phyloP scores from a whole-genome alignment of 2,888 invertebrate species.

The Leuctra nigra region DNA sequence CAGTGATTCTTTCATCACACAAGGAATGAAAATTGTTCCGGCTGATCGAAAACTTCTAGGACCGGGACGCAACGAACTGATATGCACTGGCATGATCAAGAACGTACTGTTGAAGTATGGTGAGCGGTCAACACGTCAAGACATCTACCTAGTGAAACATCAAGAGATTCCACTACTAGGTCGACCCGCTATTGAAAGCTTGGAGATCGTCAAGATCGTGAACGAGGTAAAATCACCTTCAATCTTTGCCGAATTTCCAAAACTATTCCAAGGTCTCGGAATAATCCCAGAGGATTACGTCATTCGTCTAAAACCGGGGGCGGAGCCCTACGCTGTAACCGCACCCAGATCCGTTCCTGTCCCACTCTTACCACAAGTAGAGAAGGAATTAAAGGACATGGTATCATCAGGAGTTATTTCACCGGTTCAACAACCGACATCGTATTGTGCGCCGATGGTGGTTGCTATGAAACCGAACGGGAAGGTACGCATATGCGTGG shows the following conservation, averaged over 20 bases:
- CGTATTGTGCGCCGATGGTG: slow-evolving; percentile 33
- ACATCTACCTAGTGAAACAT: no score
- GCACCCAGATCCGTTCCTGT: slow-evolving; percentile 31
- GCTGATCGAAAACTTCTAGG: no score
- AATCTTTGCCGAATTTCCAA: slow-evolving; percentile 3
- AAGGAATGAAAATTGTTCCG: no score
- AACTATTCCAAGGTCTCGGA: not conserved
- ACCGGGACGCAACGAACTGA: no score
- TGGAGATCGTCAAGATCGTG: no score
- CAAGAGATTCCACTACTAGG: no score
- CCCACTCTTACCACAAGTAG: slow-evolving; percentile 31
- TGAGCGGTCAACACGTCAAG: no score
- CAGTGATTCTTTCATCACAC: no score
- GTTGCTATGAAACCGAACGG: slow-evolving; percentile 13
- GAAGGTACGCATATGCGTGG: slow-evolving; percentile 14
- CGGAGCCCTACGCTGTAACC: slow-evolving; percentile 32
- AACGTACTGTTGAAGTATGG: no score
- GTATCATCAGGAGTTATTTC: slow-evolving; percentile 32
- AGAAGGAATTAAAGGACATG: slow-evolving; percentile 34
- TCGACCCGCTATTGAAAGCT: no score
- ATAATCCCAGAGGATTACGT: slow-evolving; percentile 24
- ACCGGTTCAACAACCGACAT: slow-evolving; percentile 33
- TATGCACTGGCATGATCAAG: no score
- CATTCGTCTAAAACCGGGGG: slow-evolving; percentile 32
- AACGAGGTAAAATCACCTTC: no score